Evolutionary conservation across 2,113 vertebrate genomes (phyloP).

Genomic region (Oryzias javanicus): DNA sequence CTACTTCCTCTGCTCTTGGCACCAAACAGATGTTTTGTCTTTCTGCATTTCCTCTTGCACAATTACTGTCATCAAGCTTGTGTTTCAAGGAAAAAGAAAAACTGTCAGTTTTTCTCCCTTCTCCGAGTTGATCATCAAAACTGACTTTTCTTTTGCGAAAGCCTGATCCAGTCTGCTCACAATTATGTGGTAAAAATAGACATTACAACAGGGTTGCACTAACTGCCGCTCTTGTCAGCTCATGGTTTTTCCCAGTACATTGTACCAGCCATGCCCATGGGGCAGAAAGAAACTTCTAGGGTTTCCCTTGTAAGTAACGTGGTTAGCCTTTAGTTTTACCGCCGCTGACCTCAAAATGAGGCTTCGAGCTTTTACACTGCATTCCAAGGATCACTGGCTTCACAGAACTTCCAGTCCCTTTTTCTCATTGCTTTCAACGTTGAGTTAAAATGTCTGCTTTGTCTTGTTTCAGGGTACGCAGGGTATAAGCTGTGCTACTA

Average conservation of each 20-base stretch:
- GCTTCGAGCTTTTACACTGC: conserved; percentile 15
- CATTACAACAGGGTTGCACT: conserved; percentile 52
- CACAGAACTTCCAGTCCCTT: conserved; percentile 17
- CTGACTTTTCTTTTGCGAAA: conserved; percentile 67
- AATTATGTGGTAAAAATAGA: conserved; percentile 80
- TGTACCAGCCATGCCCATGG: conserved; percentile 40
- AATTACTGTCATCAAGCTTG: conserved; percentile 71
- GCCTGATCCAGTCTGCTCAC: conserved; percentile 71
- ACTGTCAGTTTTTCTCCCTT: conserved; percentile 76
- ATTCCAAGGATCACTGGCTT: conserved; percentile 29
- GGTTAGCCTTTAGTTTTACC: conserved; percentile 39
- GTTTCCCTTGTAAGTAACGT: conserved; percentile 55
- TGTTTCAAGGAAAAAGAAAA: conserved; percentile 74
- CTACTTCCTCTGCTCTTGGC: conserved; percentile 50
- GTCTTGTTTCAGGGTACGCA: conserved; percentile 78
- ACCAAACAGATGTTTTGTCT: conserved; percentile 67
- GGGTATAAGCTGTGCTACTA: conserved; percentile 93
- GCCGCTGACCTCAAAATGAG: conserved; percentile 42
- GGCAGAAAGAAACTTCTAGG: conserved; percentile 59
- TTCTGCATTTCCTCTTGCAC: conserved; percentile 56
- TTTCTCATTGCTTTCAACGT: conserved; percentile 3
- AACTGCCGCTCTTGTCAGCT: conserved; percentile 67
- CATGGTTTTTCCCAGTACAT: conserved; percentile 58
- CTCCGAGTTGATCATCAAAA: conserved; percentile 73
- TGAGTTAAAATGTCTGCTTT: conserved; percentile 1